phyloP scores from a whole-genome alignment of 2,113 vertebrate genomes.

The Neogobius melanostomus region DNA sequence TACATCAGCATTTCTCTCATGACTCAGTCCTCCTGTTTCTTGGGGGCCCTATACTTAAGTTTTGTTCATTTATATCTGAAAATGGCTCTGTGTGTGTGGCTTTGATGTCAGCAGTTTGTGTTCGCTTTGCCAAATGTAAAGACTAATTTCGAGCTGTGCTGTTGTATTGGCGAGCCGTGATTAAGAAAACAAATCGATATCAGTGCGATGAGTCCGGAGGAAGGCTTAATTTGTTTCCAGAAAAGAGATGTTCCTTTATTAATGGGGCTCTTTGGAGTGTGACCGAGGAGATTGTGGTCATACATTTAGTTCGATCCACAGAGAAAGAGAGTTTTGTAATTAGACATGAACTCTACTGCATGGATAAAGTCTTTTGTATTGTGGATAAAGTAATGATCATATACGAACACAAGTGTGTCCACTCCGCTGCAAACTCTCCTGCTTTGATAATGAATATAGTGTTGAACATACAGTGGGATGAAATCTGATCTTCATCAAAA shows the following conservation, averaged over 20 bases:
- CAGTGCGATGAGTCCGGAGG: background rate
- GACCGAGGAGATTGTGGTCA: constrained; percentile 3
- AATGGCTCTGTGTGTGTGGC: too few relatives aligned
- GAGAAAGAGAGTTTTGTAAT: too few relatives aligned
- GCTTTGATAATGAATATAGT: too few relatives aligned
- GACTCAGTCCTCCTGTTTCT: too few relatives aligned
- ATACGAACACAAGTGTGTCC: too few relatives aligned
- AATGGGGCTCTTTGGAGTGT: background rate
- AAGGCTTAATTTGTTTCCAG: constrained; percentile 22
- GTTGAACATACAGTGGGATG: too few relatives aligned
- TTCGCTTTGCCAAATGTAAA: constrained; percentile 11
- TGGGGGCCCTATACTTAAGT: too few relatives aligned
- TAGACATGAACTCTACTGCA: too few relatives aligned
- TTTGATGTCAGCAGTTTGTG: background rate
- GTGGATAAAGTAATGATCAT: background rate
- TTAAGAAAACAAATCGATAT: constrained; percentile 15
- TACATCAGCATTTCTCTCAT: too few relatives aligned
- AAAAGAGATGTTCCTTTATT: background rate
- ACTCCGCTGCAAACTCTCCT: too few relatives aligned
- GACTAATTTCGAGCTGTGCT: constrained; percentile 22
- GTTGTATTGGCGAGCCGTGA: constrained; percentile 12
- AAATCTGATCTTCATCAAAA: too few relatives aligned
- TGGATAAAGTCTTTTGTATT: background rate
- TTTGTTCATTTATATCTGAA: too few relatives aligned
- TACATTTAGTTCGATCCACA: background rate